These are phyloP conservation scores for Halcyon badia DNA, from an alignment of 2,797 vertebrate genomes.

Conservation along the genomic window DNA sequence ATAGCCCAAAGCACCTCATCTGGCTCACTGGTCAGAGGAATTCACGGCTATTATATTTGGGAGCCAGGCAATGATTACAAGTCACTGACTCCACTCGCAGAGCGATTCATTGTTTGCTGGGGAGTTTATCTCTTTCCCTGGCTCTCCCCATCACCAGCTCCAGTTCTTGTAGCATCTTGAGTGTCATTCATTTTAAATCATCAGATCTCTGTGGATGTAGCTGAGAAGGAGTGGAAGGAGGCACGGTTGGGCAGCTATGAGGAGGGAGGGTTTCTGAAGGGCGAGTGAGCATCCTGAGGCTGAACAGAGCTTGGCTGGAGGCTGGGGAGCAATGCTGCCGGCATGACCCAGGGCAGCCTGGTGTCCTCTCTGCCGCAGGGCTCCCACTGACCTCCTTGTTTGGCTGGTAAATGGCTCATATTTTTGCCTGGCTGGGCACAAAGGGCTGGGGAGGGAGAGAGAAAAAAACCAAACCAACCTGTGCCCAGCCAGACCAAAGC, in stretches of 20 bases:
- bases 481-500: not conserved
- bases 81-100: not conserved
- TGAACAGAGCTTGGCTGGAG: not conserved
- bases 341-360: not conserved
- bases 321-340: not conserved
- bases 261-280: not conserved
- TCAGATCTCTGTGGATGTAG: not conserved
- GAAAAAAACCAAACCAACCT: not conserved
- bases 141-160: not conserved
- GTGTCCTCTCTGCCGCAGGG: not conserved
- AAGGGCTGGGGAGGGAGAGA: not conserved
- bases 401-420: not conserved
- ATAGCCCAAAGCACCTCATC: not conserved
- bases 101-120: not conserved
- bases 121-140: not conserved
- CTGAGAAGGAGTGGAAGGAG: not conserved
- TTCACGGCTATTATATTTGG: not conserved
- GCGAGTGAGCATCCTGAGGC: not conserved
- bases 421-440: not conserved
- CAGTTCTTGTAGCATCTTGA: not conserved
- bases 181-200: not conserved
- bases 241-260: not conserved
- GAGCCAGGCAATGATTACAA: slow-evolving; percentile 17
- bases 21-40: not conserved
- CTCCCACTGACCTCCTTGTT: not conserved